These are phyloP conservation scores for Zoanthus sociatus DNA, from an alignment of 92 coral and sea anemone species.

Conservation along the genomic window DNA sequence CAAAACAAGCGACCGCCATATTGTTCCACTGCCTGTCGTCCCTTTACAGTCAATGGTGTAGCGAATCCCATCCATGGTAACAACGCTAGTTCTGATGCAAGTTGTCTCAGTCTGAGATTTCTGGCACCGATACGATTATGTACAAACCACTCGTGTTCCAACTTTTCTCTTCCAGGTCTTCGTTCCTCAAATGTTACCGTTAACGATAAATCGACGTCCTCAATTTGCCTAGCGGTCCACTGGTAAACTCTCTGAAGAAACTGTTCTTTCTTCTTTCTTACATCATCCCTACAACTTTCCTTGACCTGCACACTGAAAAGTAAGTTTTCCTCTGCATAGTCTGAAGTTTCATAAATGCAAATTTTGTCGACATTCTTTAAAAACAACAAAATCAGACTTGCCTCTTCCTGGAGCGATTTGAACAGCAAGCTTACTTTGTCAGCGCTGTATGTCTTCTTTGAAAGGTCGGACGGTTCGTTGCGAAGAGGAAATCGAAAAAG, in stretches of 20 bases:
- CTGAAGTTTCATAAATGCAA: constrained; percentile 72
- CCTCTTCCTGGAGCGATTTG: constrained; percentile 78
- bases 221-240: constrained; percentile 54
- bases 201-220: constrained; percentile 56
- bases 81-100: constrained; percentile 66
- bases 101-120: constrained; percentile 52
- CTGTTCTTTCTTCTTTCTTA: constrained; percentile 58
- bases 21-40: constrained; percentile 43
- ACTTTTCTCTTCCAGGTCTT: neutral
- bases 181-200: constrained; percentile 66
- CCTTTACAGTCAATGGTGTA: constrained; percentile 63
- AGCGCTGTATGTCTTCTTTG: constrained; percentile 75
- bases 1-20: constrained; percentile 86
- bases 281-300: constrained; percentile 61
- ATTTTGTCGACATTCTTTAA: constrained; percentile 87
- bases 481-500: constrained; percentile 91
- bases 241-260: constrained; percentile 52
- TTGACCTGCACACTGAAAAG: constrained; percentile 69
- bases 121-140: constrained; percentile 78
- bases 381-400: constrained; percentile 82
- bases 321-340: constrained; percentile 36
- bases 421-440: constrained; percentile 79
- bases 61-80: constrained; percentile 95
- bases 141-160: constrained; percentile 71
- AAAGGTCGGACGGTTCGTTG: constrained; percentile 73